Percentiles rank a stretch among this genome's conserved stretches.
phyloP scores from a whole-genome alignment of 2,113 vertebrate genomes.

The Barnardius zonarius region DNA sequence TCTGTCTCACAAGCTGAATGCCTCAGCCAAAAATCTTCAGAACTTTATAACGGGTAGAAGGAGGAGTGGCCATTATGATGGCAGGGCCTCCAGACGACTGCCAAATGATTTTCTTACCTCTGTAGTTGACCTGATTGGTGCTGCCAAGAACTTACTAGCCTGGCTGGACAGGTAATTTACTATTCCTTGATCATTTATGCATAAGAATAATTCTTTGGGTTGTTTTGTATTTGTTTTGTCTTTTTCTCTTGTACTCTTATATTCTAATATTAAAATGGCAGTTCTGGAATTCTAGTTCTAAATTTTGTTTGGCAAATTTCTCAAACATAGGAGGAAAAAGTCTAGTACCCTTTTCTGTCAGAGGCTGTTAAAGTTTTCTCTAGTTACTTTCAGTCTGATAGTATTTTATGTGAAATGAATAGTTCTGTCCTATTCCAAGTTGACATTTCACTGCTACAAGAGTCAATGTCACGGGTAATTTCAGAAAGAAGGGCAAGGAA shows the following conservation, averaged over 20 bases:
- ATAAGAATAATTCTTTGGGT: neutral
- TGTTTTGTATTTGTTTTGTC: neutral
- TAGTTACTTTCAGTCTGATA: neutral
- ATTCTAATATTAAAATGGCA: neutral
- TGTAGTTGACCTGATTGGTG: slow-evolving; percentile 89
- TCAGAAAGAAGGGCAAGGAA: neutral
- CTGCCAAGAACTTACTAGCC: slow-evolving; percentile 88
- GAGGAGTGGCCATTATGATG: slow-evolving; percentile 87
- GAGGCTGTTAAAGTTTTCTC: neutral
- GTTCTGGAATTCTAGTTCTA: neutral
- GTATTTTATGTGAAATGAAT: neutral
- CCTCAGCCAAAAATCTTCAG: slow-evolving; percentile 91
- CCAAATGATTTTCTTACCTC: slow-evolving; percentile 89
- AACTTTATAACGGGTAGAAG: slow-evolving; percentile 89
- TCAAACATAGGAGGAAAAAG: neutral
- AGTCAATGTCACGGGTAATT: neutral
- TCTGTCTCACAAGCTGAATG: slow-evolving; percentile 88
- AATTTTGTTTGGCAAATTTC: neutral
- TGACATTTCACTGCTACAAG: neutral
- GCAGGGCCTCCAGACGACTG: slow-evolving; percentile 83
- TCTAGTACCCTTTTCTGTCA: neutral
- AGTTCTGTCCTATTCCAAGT: neutral
- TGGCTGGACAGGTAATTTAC: slow-evolving; percentile 89
- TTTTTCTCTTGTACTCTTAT: neutral
- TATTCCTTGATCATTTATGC: neutral